Percentiles rank a stretch among this genome's conserved stretches.
These are phyloP conservation scores for Sesia apiformis DNA, from an alignment of 2,888 invertebrate genomes.

Conservation along the genomic window DNA sequence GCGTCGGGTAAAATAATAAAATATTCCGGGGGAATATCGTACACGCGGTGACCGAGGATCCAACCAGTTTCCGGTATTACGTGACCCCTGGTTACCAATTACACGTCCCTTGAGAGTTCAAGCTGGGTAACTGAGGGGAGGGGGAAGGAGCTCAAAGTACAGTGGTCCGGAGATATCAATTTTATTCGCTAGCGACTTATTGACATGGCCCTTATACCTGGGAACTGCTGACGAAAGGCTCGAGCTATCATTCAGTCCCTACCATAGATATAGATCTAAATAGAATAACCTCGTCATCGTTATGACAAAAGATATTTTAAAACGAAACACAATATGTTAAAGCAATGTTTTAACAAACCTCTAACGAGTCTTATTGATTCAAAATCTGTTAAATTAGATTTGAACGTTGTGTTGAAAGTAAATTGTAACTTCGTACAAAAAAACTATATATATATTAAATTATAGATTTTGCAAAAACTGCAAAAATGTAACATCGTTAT, in stretches of 20 bases:
- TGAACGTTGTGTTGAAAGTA: too few relatives aligned
- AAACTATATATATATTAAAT: too few relatives aligned
- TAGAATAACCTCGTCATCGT: neutral
- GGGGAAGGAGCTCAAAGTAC: neutral
- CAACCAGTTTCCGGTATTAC: neutral
- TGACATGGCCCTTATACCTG: slow-evolving; percentile 5
- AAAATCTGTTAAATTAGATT: too few relatives aligned
- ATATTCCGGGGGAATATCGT: slow-evolving; percentile 3
- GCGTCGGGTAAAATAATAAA: slow-evolving; percentile 1
- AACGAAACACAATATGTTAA: too few relatives aligned
- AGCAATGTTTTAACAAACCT: too few relatives aligned
- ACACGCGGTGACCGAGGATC: slow-evolving; percentile 2
- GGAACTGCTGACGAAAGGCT: slow-evolving; percentile 5
- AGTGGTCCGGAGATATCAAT: neutral
- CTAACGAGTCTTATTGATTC: too few relatives aligned
- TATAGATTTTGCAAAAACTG: too few relatives aligned
- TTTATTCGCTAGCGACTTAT: slow-evolving; percentile 2
- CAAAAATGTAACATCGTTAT: too few relatives aligned
- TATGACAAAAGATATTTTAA: too few relatives aligned
- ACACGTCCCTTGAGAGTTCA: neutral
- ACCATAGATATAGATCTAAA: neutral
- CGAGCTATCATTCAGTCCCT: slow-evolving; percentile 2
- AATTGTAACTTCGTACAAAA: too few relatives aligned
- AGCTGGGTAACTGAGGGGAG: neutral
- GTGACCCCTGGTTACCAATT: neutral